phyloP scores from a whole-genome alignment of 2,797 vertebrate genomes.

The Poeciliopsis turneri region DNA sequence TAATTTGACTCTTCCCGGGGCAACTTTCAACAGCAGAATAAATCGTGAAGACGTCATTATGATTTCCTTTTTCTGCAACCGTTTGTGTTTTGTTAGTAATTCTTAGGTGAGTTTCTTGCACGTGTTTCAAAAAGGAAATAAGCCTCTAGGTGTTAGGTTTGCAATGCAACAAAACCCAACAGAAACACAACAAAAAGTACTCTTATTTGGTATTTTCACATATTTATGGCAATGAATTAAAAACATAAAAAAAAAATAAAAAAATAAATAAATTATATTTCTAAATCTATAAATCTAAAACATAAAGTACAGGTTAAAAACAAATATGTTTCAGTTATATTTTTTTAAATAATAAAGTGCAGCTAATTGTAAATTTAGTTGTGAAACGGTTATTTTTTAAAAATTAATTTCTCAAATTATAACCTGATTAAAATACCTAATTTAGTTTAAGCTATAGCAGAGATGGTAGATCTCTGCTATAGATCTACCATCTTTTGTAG shows the following conservation, averaged over 20 bases:
- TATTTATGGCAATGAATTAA: neutral
- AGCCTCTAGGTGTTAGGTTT: neutral
- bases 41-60: neutral
- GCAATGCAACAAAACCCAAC: neutral
- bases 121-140: neutral
- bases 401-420: neutral
- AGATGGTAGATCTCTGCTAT: neutral
- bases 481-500: no score
- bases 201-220: neutral
- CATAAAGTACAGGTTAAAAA: neutral
- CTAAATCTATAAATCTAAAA: neutral
- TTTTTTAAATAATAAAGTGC: neutral
- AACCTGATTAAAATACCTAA: neutral
- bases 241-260: neutral
- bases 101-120: neutral
- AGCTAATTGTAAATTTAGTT: neutral
- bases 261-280: neutral
- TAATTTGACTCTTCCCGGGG: neutral
- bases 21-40: neutral
- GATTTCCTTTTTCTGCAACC: neutral
- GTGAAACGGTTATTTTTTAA: neutral
- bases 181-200: neutral
- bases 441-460: neutral
- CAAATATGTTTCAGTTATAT: neutral
- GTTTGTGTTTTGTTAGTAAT: slow-evolving; percentile 1